A percentile compares a stretch with the other conserved stretches of the same genome.
Conservation (phyloP, 2,797 vertebrate genomes). For the Helicolenus hilgendorfi region DNA sequence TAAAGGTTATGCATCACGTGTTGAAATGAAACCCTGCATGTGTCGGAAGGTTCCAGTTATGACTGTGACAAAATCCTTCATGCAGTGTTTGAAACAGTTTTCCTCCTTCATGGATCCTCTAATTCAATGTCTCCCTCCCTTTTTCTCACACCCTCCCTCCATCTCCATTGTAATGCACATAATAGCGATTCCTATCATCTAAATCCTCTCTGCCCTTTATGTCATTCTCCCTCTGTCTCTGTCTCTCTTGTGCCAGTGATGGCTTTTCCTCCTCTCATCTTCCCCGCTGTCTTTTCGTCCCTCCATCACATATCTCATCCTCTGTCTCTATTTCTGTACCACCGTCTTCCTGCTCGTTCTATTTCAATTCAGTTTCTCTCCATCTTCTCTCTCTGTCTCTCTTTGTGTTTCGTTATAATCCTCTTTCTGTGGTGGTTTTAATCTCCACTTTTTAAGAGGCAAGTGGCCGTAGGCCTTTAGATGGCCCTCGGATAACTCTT, state of each 20-base stretch:
- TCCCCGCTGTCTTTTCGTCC: constrained; percentile 14
- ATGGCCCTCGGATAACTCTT: constrained; percentile 69
- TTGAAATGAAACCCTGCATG: neutral
- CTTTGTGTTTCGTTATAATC: constrained; percentile 73
- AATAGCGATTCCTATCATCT: constrained; percentile 49
- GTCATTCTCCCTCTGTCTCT: constrained; percentile 18
- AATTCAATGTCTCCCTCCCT: neutral
- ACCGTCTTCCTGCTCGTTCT: constrained; percentile 11
- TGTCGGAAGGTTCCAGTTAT: neutral
- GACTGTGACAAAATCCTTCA: constrained; percentile 11
- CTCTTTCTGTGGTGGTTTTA: constrained; percentile 53
- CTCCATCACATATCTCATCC: constrained; percentile 30
- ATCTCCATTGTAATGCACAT: constrained; percentile 22
- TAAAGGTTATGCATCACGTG: neutral
- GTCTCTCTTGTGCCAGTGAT: constrained; percentile 16
- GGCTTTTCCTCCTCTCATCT: constrained; percentile 38
- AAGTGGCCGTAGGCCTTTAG: constrained; percentile 52
- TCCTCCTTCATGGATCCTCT: constrained; percentile 7
- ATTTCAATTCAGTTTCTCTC: constrained; percentile 10
- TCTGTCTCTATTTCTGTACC: constrained; percentile 43
- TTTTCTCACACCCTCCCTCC: constrained; percentile 27
- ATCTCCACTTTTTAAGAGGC: constrained; percentile 57
- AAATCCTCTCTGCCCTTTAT: constrained; percentile 71
- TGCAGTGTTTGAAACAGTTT: constrained; percentile 14
- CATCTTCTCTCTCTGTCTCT: neutral